These are phyloP conservation scores for Holothuria leucospilota DNA, from an alignment of 53 echinoderm and acorn worm species.

Conservation along the genomic window DNA sequence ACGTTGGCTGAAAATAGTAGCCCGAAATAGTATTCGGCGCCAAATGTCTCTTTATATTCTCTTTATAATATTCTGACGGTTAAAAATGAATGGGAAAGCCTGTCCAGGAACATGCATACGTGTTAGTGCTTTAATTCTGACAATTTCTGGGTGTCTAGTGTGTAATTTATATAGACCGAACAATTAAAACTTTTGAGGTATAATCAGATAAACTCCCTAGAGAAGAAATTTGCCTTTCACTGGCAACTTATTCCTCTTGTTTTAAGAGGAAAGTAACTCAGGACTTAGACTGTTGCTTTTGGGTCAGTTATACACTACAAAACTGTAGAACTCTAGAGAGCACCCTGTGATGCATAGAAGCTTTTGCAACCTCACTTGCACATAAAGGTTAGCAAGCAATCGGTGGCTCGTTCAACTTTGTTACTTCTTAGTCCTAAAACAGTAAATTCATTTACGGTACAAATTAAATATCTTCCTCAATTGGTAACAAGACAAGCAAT, in stretches of 20 bases:
- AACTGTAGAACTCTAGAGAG: slow-evolving; percentile 34
- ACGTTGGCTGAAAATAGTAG: no score
- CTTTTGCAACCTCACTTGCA: background rate
- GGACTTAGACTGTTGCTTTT: background rate
- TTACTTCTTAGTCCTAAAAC: background rate
- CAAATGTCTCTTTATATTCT: no score
- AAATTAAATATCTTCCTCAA: no score
- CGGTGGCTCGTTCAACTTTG: background rate
- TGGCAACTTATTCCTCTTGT: slow-evolving; percentile 44
- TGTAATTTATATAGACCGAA: slow-evolving; percentile 53
- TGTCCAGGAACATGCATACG: slow-evolving; percentile 60
- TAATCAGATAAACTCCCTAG: slow-evolving; percentile 60
- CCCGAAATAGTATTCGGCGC: no score
- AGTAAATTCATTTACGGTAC: no score
- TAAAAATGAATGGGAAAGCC: slow-evolving; percentile 58
- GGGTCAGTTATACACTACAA: slow-evolving; percentile 54
- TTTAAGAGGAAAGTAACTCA: slow-evolving; percentile 38
- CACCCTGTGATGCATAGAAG: background rate
- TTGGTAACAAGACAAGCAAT: no score
- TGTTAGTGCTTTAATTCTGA: slow-evolving; percentile 53
- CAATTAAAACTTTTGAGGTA: slow-evolving; percentile 46
- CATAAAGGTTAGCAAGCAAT: background rate
- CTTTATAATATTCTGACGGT: slow-evolving; percentile 11
- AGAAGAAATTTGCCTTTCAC: slow-evolving; percentile 60
- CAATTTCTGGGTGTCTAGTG: slow-evolving; percentile 54